phyloP scores from a whole-genome alignment of 2,797 vertebrate species.

The Crocidura indochinensis region DNA sequence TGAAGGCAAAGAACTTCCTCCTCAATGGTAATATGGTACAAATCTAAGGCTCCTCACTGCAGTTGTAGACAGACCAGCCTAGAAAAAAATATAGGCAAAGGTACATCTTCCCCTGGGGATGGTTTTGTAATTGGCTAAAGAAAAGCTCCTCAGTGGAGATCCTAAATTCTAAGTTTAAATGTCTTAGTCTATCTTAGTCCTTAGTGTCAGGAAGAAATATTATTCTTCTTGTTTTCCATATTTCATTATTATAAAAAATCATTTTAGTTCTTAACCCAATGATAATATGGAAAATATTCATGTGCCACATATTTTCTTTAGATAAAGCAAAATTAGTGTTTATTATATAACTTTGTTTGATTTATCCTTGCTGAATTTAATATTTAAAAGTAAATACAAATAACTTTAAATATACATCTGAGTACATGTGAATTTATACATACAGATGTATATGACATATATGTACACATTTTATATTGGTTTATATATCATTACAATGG shows the following conservation, averaged over 20 bases:
- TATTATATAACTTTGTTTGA: slow-evolving; percentile 13
- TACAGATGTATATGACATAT: not conserved
- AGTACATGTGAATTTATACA: not conserved
- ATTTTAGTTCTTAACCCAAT: not conserved
- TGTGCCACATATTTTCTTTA: not conserved
- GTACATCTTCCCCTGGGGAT: not conserved
- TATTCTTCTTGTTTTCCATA: not conserved
- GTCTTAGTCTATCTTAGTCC: not conserved
- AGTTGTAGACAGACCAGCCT: not conserved
- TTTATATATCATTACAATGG: not conserved
- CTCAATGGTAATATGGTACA: not conserved
- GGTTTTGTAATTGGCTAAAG: not conserved
- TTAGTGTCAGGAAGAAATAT: not conserved
- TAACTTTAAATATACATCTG: not conserved
- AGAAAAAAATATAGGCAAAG: not conserved
- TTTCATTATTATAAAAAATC: not conserved
- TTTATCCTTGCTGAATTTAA: not conserved
- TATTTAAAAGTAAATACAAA: not conserved
- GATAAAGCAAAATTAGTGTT: not conserved
- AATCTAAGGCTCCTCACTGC: not conserved
- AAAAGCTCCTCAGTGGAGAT: not conserved
- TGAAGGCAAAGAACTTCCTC: not conserved
- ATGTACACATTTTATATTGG: not conserved
- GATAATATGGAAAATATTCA: not conserved
- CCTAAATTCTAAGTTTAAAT: not conserved